Conservation (phyloP, 2,888 invertebrate species). For the Drosophila limbata region DNA sequence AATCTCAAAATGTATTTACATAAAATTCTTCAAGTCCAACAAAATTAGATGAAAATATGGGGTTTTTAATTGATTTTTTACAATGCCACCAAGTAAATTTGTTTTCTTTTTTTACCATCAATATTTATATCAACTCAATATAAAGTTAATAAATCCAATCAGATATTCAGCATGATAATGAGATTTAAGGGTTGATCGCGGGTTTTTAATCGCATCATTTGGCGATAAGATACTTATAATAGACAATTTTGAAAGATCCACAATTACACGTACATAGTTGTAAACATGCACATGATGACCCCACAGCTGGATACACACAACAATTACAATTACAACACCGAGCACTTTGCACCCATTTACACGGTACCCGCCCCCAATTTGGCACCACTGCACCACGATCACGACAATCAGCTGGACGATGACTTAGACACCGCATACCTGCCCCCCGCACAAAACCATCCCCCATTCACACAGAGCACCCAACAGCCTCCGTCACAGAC, state of each 20-base stretch:
- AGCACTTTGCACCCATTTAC: conserved; percentile 95
- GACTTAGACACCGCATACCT: conserved; percentile 72
- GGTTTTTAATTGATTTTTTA: no score
- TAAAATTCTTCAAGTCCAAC: no score
- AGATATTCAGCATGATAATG: no score
- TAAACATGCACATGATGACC: conserved; percentile 23
- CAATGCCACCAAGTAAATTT: no score
- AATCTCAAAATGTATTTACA: no score
- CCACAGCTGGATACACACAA: conserved; percentile 81
- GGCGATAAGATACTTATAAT: not conserved
- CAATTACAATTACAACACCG: conserved; percentile 91
- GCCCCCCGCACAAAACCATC: conserved; percentile 58
- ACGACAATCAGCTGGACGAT: conserved; percentile 82
- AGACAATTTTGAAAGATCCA: not conserved
- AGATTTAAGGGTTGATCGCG: not conserved
- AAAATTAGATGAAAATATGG: no score
- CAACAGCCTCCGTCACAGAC: conserved; percentile 51
- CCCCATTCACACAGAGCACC: conserved; percentile 39
- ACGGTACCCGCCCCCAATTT: conserved; percentile 95
- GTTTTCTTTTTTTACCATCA: no score
- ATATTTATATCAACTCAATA: no score
- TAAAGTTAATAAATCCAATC: not conserved
- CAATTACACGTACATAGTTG: conserved; percentile 5
- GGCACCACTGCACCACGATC: conserved; percentile 77
- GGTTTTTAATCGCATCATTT: not conserved